phyloP scores from a whole-genome alignment of 2,888 invertebrate species.

The Drosophila rellima region DNA sequence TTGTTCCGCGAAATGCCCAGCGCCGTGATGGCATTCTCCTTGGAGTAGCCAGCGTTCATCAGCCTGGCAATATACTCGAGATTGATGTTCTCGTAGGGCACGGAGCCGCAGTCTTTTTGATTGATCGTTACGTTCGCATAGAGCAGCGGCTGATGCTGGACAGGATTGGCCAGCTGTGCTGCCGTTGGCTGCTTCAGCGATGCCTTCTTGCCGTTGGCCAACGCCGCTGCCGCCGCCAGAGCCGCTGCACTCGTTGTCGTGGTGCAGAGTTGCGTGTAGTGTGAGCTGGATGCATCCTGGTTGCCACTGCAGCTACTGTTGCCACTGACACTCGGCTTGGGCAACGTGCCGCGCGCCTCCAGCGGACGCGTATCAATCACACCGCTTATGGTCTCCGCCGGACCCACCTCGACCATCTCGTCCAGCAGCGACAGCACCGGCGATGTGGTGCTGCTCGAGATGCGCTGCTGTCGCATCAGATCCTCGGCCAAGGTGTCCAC shows the following conservation, averaged over 20 bases:
- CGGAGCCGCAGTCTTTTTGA: constrained; percentile 86
- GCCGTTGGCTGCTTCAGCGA: constrained; percentile 48
- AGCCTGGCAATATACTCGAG: constrained; percentile 95
- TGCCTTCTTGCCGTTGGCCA: constrained; percentile 57
- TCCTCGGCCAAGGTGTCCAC: constrained; percentile 84
- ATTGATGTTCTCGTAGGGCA: constrained; percentile 94
- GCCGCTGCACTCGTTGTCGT: constrained; percentile 73
- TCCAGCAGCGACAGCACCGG: constrained; percentile 76
- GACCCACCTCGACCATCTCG: constrained; percentile 89
- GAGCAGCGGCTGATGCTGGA: constrained; percentile 82
- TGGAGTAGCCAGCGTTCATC: constrained; percentile 95
- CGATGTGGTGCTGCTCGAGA: constrained; percentile 68
- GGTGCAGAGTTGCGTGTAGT: constrained; percentile 78
- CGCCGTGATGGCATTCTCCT: constrained; percentile 95
- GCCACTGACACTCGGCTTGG: constrained; percentile 27
- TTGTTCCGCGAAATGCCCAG: constrained; percentile 97
- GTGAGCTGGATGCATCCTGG: constrained; percentile 64
- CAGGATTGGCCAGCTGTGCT: constrained; percentile 55
- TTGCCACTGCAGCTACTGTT: constrained; percentile 1
- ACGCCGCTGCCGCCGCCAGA: constrained; percentile 55
- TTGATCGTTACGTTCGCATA: constrained; percentile 86
- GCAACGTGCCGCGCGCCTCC: constrained; percentile 83
- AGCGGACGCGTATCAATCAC: constrained; percentile 88
- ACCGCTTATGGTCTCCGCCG: constrained; percentile 91
- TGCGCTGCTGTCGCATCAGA: constrained; percentile 79